These are phyloP conservation scores for Buphagus erythrorhynchus DNA, from an alignment of 2,797 vertebrate genomes.

Conservation along the genomic window DNA sequence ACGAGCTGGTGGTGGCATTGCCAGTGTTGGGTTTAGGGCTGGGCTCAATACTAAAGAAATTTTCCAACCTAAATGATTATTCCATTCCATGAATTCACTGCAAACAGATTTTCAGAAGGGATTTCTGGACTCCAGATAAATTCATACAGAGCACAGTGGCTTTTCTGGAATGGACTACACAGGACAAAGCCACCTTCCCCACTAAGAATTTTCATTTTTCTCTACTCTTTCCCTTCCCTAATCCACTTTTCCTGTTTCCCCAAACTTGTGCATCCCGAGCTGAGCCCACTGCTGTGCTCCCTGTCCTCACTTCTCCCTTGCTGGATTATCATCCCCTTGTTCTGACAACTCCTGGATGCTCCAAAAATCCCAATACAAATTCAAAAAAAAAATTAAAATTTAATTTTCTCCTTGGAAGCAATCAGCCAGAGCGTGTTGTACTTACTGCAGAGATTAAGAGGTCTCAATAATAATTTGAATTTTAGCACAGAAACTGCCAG, in stretches of 20 bases:
- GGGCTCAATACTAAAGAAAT: neutral
- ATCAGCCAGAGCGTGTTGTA: conserved; percentile 1
- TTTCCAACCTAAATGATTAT: neutral
- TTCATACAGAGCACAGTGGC: rapidly evolving
- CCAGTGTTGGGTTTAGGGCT: neutral
- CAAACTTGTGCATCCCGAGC: neutral
- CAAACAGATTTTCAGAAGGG: neutral
- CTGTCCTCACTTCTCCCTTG: neutral
- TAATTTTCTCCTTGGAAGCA: conserved; percentile 5
- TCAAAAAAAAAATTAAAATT: neutral
- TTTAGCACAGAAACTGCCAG: neutral
- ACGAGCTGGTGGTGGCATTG: rapidly evolving
- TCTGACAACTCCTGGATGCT: neutral
- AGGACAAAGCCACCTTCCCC: neutral
- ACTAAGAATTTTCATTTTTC: neutral
- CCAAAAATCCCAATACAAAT: neutral
- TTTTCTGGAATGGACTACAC: neutral
- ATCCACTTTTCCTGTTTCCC: neutral
- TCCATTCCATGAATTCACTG: too few relatives aligned
- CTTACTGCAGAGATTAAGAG: conserved; percentile 23
- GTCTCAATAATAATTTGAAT: neutral
- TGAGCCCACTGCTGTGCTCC: neutral
- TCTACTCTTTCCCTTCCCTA: too few relatives aligned
- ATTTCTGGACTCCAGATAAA: neutral
- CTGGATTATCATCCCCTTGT: neutral